Conservation (phyloP, 1,140 invertebrate species). For the Lethocerus indicus region DNA sequence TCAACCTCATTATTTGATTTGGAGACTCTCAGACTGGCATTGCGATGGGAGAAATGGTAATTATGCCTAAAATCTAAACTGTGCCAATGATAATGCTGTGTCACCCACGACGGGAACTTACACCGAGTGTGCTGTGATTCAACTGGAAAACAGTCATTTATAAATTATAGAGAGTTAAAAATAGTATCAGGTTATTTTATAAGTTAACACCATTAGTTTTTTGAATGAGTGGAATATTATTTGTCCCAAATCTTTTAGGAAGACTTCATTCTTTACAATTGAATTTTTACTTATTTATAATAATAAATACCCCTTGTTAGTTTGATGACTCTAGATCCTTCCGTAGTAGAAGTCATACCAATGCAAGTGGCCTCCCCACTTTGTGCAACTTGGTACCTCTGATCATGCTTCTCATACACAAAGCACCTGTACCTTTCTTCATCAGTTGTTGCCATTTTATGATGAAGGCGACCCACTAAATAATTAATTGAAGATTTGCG, state of each 20-base stretch:
- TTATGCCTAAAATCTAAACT: constrained; percentile 53
- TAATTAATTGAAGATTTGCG: constrained; percentile 69
- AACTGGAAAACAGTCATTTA: not conserved
- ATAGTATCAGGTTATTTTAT: not conserved
- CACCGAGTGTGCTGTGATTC: constrained; percentile 25
- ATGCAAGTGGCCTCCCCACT: constrained; percentile 68
- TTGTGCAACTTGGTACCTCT: constrained; percentile 45
- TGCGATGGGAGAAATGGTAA: constrained; percentile 54
- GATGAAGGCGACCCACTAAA: constrained; percentile 47
- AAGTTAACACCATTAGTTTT: not conserved
- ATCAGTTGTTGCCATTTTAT: constrained; percentile 31
- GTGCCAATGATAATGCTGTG: constrained; percentile 57
- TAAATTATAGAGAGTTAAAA: not conserved
- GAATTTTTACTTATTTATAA: no score
- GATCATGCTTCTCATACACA: constrained; percentile 32
- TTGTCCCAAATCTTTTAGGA: no score
- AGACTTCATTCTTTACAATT: no score
- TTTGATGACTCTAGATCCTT: constrained; percentile 43
- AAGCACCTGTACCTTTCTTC: constrained; percentile 52
- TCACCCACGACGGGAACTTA: constrained; percentile 58
- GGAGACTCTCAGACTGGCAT: constrained; percentile 41
- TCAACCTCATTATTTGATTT: constrained; percentile 20
- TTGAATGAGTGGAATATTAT: no score
- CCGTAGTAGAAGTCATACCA: constrained; percentile 42
- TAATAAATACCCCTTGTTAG: constrained; percentile 42